Evolutionary conservation across 2,113 vertebrate species (phyloP), one percentile per base, ranked within the genome.

Genomic region (Anguilla rostrata): DNA sequence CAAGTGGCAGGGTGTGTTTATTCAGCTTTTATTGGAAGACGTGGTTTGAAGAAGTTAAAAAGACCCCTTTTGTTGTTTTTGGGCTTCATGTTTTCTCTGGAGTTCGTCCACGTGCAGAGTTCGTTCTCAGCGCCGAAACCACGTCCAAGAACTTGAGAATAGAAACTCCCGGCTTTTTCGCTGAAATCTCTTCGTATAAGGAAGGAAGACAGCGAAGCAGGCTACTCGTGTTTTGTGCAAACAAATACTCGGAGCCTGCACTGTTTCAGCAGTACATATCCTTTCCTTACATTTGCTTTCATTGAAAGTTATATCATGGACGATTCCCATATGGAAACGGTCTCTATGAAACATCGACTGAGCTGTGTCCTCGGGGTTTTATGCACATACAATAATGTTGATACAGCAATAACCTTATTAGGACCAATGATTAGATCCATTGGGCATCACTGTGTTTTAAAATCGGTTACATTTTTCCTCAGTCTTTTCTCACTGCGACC

Each of bases 1-100:
- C 94, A 92, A 91, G 91, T 94, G 92, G 94, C 93, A 89, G 89
- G 87, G 60, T 93, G 92, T 96, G 96, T 97, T 97, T 96, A 94
- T 95, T 95, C 96, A 96, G 96, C 96, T 96, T 97, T 95, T 94
- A 94, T 95, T 95, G 94, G 93, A 94, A 95, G 94, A 95, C 85
- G 93, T 92, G 96, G 94, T 94, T 93, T 92, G 92, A 94, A 94
- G 92, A 96, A 95, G 93, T 96, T 96, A 94, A 96, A 96, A 96
- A 92, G 93, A 93, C 93, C 90, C 88, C 92, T 91, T 93, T 94
- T 96, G 94, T 94, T 96, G 92, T 96, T 97, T 94, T 94, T 93
- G 83, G 94, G 87, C 90, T 94, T 95, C 90, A 89, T 94, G 93
- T 95, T 95, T 94, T 94, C 92, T 92, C 93, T 94, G 94, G 94